Base-by-base conservation (phyloP, 2,888 invertebrate genomes). In the Bombylius major region DNA sequence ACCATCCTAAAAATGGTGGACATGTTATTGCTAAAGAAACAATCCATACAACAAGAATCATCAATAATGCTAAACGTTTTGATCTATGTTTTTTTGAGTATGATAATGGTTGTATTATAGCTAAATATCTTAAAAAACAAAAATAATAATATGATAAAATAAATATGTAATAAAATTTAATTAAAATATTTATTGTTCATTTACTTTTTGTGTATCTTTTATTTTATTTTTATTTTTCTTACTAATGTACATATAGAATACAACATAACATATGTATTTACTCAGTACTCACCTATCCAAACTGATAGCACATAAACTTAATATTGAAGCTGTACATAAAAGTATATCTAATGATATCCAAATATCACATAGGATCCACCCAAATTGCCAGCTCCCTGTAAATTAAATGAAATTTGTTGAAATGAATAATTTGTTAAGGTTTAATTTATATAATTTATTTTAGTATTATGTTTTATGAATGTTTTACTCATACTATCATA, bases 321-420 rank as follows among this genome's bases (percentile, higher is more conserved):
- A 79, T 67, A 96, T 96, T 58, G 93, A 94, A 0, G 94, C 92
- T 0, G 96, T 96, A 75, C 94, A 95, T 53, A 96, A 82, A 60
- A 95, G 83, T 54, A 97, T 90, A 73, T 97, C 97, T 75, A 82
- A 80, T 65, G 93, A 95, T 61, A 95, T 87, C 96, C 96, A 97
- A 61, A 89, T 84, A 69, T 90, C 88, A 69, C 89, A 89, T 50
- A 93, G 81, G 61, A 92, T 82, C 80, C 89, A 83, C 36, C 95
- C 95, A 54, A 96, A 83, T 66, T 86, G 83, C 97, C 97, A 97
- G 65, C 79, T 79, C 64, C 87, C 89, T 84, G 75, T 44, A 72
- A 65, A 52, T 47, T 31, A 48, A 31, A 53, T 36, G 33, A 47
- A 11, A 23, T 23, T 23, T 23, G 23, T 23, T 23, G 23, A 23